These are phyloP conservation scores for Amphibalanus amphitrite DNA, from an alignment of 1,140 invertebrate genomes.

Conservation along the genomic window DNA sequence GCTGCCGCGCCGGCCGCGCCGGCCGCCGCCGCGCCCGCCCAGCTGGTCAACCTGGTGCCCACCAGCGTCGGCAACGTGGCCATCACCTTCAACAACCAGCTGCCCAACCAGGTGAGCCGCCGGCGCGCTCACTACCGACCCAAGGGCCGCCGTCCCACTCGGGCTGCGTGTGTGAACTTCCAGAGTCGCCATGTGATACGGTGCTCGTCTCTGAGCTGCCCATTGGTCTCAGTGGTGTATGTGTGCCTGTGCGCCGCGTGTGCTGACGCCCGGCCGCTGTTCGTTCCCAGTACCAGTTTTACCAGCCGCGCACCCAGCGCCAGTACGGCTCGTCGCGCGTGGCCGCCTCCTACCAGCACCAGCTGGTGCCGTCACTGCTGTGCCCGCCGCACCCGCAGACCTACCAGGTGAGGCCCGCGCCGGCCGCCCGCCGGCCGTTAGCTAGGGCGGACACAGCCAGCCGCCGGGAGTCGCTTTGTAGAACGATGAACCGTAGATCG, in stretches of 20 bases:
- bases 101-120: constrained; percentile 39
- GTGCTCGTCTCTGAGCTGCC: too few relatives aligned
- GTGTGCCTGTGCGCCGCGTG: background rate
- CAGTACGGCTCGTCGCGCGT: constrained; percentile 22
- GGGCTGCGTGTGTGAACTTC: too few relatives aligned
- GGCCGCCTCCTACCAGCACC: constrained; percentile 59
- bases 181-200: too few relatives aligned
- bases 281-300: constrained; percentile 60
- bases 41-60: constrained; percentile 45
- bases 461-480: too few relatives aligned
- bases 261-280: constrained; percentile 3
- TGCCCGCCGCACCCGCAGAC: constrained; percentile 41
- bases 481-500: too few relatives aligned
- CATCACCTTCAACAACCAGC: constrained; percentile 64
- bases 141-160: too few relatives aligned
- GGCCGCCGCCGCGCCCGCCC: constrained; percentile 22
- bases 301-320: constrained; percentile 34
- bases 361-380: constrained; percentile 77
- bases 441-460: too few relatives aligned
- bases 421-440: too few relatives aligned
- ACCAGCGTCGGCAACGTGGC: constrained; percentile 66
- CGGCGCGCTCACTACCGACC: constrained; percentile 9
- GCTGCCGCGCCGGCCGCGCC: constrained; percentile 17
- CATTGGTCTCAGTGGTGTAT: background rate
- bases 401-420: constrained; percentile 54